Base-by-base conservation (phyloP, 1,140 invertebrate genomes). In the Temnothorax curvispinosus region DNA sequence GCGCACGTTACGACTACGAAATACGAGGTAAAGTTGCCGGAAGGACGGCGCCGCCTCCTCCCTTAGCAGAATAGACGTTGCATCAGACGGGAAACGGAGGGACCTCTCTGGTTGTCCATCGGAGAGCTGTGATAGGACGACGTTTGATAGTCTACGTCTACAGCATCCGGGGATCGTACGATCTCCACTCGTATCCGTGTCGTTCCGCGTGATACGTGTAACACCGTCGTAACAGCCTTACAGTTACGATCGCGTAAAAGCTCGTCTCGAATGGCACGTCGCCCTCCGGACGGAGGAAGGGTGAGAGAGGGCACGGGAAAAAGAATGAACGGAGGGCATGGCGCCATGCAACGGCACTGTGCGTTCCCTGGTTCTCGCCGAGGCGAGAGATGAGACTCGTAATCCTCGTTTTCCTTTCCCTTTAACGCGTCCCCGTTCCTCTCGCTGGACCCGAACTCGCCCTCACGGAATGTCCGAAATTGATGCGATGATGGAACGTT, bases 161-260 rank as follows among this genome's bases (percentile, higher is more conserved):
- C 64, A 54, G 76, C 65, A 87, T 71, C 76, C 69, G 64, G 47
- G 27, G 58, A 89, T 35, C 52, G 50, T 64, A 65, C 41, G 52
- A 88, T 77, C 74, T 54, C 13, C 27, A 21, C 56, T 77, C 88
- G 78, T 84, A 77, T 78, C 52, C 47, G 54, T 32, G 60, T 69
- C 72, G 60, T 62, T 71, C 58, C 56, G 44, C 71, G 72, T 60
- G 89, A 58, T 87, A 80, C 78, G 78, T 77, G 85, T 56, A 85
- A 72, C 72, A 38, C 54, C 64, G 32, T 67, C 74, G 35, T 75
- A 44, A 71, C 58, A 44, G 21, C n/a, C 72, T 87, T 85, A 75
- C 86, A 82, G 88, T 90, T 90, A 90, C 75, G 81, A 18, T 60
- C 86, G 35, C 81, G 86, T 90, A 90, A 90, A 90, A 90, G 89